Evolutionary conservation across 1,140 invertebrate genomes (phyloP), one percentile per base, ranked within the genome.

Genomic region (Aporrectodea caliginosa): DNA sequence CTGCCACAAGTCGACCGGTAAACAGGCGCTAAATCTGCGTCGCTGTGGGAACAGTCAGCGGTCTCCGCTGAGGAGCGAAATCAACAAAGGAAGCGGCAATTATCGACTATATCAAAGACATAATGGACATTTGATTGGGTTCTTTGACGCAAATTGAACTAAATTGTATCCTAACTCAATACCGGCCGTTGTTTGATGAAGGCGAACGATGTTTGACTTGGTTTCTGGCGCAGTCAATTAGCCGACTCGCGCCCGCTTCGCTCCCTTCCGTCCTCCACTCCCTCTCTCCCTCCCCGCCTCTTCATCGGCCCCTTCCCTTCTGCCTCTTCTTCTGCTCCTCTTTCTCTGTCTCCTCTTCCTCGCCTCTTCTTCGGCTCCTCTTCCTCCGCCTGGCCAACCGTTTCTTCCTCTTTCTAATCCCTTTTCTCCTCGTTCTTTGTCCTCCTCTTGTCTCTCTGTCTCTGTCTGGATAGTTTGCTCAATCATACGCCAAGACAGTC

Each of bases 131-230:
- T 58, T 58, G 43, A 58, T 58, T 58, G 43, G 43, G 6, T 58
- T 22, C 43, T 58, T 22, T 58, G 43, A 58, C 6, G 43, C 6
- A 58, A 58, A 58, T 58, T 58, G 43, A 58, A 58, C 43, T 22
- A 58, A 58, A 58, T 58, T 58, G 43, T 58, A 58, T 58, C 43
- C 43, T 58, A 58, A 58, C 22, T 58, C 43, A 58, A 58, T 58
- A 58, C 43, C 22, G 22, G n/a, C 43, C 6, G 6, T 58, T 58
- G 22, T 58, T 58, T 58, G 43, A 58, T 58, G 43, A 58, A 58
- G 22, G 6, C 43, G 22, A 58, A 58, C 22, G 43, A 58, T 58
- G 43, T 58, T 58, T 58, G 43, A 58, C 43, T 58, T 58, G n/a
- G n/a, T n/a, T n/a, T n/a, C n/a, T n/a, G n/a, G n/a, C n/a, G n/a